Base-by-base conservation (phyloP, 2,113 vertebrate genomes). In the Hippocampus mohnikei region DNA sequence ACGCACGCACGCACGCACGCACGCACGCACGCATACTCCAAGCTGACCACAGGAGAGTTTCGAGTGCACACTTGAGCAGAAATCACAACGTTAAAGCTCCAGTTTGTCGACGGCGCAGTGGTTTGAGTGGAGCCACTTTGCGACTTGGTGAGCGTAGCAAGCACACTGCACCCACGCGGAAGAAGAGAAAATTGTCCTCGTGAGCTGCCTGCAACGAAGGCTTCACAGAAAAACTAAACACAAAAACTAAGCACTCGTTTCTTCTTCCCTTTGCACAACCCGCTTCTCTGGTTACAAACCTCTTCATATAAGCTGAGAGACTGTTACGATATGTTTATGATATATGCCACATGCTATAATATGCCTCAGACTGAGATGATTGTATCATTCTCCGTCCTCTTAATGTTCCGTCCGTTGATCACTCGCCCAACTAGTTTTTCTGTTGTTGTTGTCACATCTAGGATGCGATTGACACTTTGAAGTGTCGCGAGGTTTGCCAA, bases 231-330 rank as follows among this genome's bases (percentile, higher is more conserved):
- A 33, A 69, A 62, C 50, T 53, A 65, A 33, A 46, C 25, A 27
- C 48, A 7, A 44, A 60, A 69, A 72, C 33, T 65, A 23, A 85
- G 83, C 81, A 65, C 50, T 60, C 11, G 3, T 64, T 65, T 65
- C 63, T 65, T 46, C 63, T 66, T 76, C 62, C 67, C 29, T 82
- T 82, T 88, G 81, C 82, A 84, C 81, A 80, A 75, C 64, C 67
- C 69, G 78, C 72, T 74, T 72, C 46, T 77, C 58, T 64, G 52
- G 60, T 80, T 72, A 59, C 40, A 76, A 77, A 79, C 67, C 75
- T 84, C 69, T 78, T 76, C 53, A 70, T 72, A 74, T 81, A 80
- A 88, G 80, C 77, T 85, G 37, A 52, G 40, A 76, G 85, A 82
- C 84, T 87, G 77, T 79, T 88, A 77, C 66, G 27, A 73, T 63